Base-by-base conservation (phyloP, 2,888 invertebrate genomes). In the Caenorhabditis angaria region DNA sequence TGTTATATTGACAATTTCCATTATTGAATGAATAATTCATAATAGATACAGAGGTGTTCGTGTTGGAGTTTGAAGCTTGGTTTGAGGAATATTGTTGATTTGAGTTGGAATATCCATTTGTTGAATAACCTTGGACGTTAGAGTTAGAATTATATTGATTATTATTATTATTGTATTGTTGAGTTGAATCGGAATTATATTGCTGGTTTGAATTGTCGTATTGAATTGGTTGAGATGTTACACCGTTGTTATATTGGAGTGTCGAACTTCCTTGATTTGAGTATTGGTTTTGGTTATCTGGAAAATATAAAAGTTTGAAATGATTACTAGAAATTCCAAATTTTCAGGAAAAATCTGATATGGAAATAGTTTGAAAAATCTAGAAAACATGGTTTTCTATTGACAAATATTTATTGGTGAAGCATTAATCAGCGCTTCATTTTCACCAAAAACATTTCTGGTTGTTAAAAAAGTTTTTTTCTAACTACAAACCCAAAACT, bases 21-120 rank as follows among this genome's bases (percentile, higher is more conserved):
- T 78, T 78, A 58, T 74, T 76, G 63, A 78, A 76, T 4, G 78
- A 76, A 35, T 78, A 78, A 48, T 74, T 66, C 65, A 73, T 74
- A 14, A 78, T 64, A 8, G 73, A 63, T 6, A 78, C 78, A 32
- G 65, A 61, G 28, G 61, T 78, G 54, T 66, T 69, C 65, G 74
- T 71, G 28, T 24, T 68, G 53, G n/a, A n/a, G n/a, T n/a, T n/a
- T n/a, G 57, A 54, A 1, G 60, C 68, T 35, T 56, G 50, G 20
- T 35, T 72, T 35, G 67, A 67, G 24, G 32, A 53, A 56, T 67
- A 61, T 54, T 72, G 72, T 53, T 68, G 65, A 61, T 73, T 73
- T 27, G 61, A 57, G n/a, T 58, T 62, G 2, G 68, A 59, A 41
- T 64, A 61, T 35, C 68, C 68, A 32, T 59, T 68, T 25, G 24